Percentiles rank a stretch among this genome's conserved stretches.
Evolutionary conservation across 2,888 invertebrate species (phyloP).

Genomic region (Oscheius myriophilus): DNA sequence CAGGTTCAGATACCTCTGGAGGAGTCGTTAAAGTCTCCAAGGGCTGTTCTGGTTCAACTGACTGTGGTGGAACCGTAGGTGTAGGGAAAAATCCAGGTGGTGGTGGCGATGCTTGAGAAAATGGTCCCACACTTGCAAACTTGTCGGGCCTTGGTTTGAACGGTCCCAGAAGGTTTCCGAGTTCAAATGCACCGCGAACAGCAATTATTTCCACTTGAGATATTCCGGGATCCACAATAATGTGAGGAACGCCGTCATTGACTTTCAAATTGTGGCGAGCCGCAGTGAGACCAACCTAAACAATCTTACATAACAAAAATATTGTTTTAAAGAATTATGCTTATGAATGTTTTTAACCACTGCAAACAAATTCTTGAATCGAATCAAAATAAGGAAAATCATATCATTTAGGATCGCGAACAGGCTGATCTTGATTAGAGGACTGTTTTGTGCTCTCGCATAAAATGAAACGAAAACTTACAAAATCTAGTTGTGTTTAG

Average conservation of each 20-base stretch:
- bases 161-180: conserved; percentile 27
- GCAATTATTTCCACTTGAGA: conserved; percentile 34
- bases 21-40: no score
- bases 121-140: conserved; percentile 36
- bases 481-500: no score
- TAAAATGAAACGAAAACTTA: no score
- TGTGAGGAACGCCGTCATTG: conserved; percentile 36
- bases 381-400: neutral
- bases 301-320: neutral
- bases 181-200: conserved; percentile 23
- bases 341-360: no score
- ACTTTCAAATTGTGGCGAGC: conserved; percentile 37
- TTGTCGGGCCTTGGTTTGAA: conserved; percentile 33
- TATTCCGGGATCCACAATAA: conserved; percentile 36
- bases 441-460: no score
- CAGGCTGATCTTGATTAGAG: no score
- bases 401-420: no score
- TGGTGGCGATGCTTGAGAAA: neutral
- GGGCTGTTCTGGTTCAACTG: neutral
- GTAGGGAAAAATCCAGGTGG: no score
- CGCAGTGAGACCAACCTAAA: conserved; percentile 43
- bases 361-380: no score
- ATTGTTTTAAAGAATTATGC: no score
- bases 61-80: no score
- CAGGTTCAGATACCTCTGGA: no score